Evolutionary conservation across 2,797 vertebrate species (phyloP), one percentile per base, ranked within the genome.

Genomic region (Melanotaenia parkinsoni): DNA sequence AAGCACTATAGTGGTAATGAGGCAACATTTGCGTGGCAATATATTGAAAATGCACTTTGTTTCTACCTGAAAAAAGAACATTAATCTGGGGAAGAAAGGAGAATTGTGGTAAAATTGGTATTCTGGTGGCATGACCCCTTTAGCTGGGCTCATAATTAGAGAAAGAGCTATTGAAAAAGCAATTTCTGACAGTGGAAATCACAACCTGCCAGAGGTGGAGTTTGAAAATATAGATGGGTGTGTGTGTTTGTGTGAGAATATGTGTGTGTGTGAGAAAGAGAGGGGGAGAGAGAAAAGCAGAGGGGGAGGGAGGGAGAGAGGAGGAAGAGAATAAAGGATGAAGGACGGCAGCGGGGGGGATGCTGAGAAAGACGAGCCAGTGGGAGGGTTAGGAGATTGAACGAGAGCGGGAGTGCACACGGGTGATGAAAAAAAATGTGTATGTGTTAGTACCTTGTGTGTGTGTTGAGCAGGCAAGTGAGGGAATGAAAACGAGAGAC

Each of bases 91-190:
- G 67, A 82, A 76, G 70, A 78, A 67, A 63, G 57, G 66, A 74
- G 74, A 81, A 86, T 89, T 77, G 78, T 83, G 80, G 78, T 72
- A 88, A 92, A 91, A 93, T 95, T 95, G 91, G 93, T 93, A 95
- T 95, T 93, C 94, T 85, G 82, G 84, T 91, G 91, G 92, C 93
- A 91, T 69, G 87, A 91, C 90, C 92, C 92, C 93, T 93, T 95
- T 93, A 94, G 92, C 90, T 77, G 86, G 87, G 87, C 91, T 93
- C 91, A 94, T 95, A 95, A 95, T 94, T 94, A 95, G 94, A 93
- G 91, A 90, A 92, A 92, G 91, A 93, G 94, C 94, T 94, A 94
- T 94, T 94, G 94, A 94, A 94, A 95, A 95, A 94, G 94, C 94
- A 92, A 95, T 94, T 95, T 94, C 93, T 94, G 91, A 93, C 93